A percentile compares a stretch with the other conserved stretches of the same genome.
Evolutionary conservation across 2,888 invertebrate genomes (phyloP).

Genomic region (Cheilosia scutellata): DNA sequence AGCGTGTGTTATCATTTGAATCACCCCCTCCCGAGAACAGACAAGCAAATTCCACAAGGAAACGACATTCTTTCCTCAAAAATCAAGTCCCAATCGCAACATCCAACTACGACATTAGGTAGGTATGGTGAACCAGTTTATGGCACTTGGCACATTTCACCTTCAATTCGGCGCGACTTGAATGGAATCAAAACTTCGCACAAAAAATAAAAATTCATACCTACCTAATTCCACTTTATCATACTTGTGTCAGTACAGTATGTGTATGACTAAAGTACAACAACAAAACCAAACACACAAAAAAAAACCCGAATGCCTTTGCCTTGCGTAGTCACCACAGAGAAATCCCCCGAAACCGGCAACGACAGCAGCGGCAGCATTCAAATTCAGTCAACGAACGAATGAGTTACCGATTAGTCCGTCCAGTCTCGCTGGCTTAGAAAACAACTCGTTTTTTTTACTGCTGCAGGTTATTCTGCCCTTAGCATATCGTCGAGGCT

Average conservation of each 20-base stretch:
- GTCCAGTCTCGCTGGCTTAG: slow-evolving; percentile 48
- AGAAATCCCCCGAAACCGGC: slow-evolving; percentile 66
- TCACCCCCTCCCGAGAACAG: neutral
- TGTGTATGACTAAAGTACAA: neutral
- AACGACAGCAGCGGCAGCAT: slow-evolving; percentile 45
- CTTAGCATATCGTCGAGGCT: neutral
- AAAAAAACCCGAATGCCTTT: slow-evolving; percentile 22
- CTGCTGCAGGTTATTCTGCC: slow-evolving; percentile 26
- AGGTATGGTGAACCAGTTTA: slow-evolving; percentile 44
- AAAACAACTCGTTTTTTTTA: slow-evolving; percentile 17
- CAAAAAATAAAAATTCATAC: slow-evolving; percentile 12
- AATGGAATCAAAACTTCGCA: slow-evolving; percentile 49
- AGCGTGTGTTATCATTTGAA: neutral
- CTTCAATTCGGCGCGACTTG: slow-evolving; percentile 28
- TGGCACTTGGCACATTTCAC: slow-evolving; percentile 21
- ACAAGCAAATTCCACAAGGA: neutral
- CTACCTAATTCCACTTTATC: neutral
- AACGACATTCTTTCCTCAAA: slow-evolving; percentile 23
- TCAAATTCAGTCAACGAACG: slow-evolving; percentile 71
- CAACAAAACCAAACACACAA: slow-evolving; percentile 11
- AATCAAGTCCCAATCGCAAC: neutral
- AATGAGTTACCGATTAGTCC: slow-evolving; percentile 66
- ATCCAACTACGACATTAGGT: neutral
- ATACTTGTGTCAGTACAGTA: no score
- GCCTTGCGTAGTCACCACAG: slow-evolving; percentile 53